A percentile compares a stretch with the other conserved stretches of the same genome.
phyloP scores from a whole-genome alignment of 2,113 vertebrate genomes.

The Oenanthe melanoleuca region DNA sequence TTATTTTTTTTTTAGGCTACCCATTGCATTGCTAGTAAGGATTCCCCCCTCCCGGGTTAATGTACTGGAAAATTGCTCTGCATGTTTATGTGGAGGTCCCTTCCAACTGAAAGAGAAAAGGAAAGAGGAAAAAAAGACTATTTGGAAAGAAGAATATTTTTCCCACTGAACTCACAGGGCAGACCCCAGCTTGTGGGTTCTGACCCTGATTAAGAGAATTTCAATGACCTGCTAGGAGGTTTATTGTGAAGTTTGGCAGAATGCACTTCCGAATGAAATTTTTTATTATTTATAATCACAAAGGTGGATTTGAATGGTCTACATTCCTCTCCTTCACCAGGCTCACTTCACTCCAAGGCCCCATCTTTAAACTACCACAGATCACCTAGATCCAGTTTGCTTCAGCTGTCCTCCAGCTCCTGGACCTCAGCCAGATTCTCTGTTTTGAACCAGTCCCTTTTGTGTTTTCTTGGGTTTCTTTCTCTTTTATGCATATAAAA shows the following conservation, averaged over 20 bases:
- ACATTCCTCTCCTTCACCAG: slow-evolving; percentile 35
- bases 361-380: background rate
- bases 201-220: slow-evolving; percentile 87
- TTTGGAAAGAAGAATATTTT: slow-evolving; percentile 79
- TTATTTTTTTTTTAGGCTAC: slow-evolving; percentile 44
- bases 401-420: background rate
- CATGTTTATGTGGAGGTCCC: slow-evolving; percentile 96
- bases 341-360: background rate
- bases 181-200: slow-evolving; percentile 87
- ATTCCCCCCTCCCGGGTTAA: slow-evolving; percentile 91
- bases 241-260: slow-evolving; percentile 82
- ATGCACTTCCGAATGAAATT: slow-evolving; percentile 82
- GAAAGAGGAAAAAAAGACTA: slow-evolving; percentile 77
- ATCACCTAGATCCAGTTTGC: background rate
- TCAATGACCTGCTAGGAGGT: slow-evolving; percentile 82
- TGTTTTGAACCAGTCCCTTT: background rate
- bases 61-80: slow-evolving; percentile 99
- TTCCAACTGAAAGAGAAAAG: slow-evolving; percentile 92
- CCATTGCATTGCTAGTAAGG: slow-evolving; percentile 87
- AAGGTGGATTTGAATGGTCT: slow-evolving; percentile 69
- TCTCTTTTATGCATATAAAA: slow-evolving; percentile 12
- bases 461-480: background rate
- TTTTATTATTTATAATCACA: slow-evolving; percentile 81
- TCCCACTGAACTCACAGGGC: slow-evolving; percentile 85
- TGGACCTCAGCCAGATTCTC: background rate